These are phyloP conservation scores for Halcyon malimbica DNA, from an alignment of 2,113 vertebrate species.

Conservation along the genomic window DNA sequence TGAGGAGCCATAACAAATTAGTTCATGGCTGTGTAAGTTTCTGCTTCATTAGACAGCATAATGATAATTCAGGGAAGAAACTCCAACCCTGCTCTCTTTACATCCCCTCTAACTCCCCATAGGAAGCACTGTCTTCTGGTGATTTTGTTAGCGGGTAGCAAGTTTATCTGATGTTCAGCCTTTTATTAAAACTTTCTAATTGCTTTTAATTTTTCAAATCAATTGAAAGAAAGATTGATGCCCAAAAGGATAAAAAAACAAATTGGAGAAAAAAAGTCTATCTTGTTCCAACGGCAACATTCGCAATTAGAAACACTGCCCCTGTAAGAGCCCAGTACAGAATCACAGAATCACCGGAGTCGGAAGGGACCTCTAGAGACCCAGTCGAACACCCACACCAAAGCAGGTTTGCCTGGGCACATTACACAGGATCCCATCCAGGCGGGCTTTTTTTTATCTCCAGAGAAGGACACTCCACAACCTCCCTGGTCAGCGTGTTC, in stretches of 20 bases:
- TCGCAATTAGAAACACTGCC: not conserved
- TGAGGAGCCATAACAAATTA: constrained; percentile 66
- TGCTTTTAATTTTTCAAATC: constrained; percentile 52
- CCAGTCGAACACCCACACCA: no score
- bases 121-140: constrained; percentile 13
- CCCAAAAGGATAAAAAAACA: constrained; percentile 1
- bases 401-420: no score
- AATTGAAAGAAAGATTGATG: constrained; percentile 13
- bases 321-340: not conserved
- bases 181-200: constrained; percentile 51
- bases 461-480: no score
- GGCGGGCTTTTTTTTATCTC: no score
- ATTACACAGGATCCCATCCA: no score
- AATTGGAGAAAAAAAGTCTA: not conserved
- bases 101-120: not conserved
- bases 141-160: constrained; percentile 32
- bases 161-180: constrained; percentile 19
- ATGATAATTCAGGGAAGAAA: constrained; percentile 49
- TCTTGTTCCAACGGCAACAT: not conserved
- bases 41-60: constrained; percentile 69
- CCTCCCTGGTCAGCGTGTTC: no score
- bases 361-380: no score
- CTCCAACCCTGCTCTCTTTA: not conserved
- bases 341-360: no score
- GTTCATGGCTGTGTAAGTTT: constrained; percentile 62